Evolutionary conservation across 2,797 vertebrate species (phyloP).

Genomic region (Hydrolagus colliei): DNA sequence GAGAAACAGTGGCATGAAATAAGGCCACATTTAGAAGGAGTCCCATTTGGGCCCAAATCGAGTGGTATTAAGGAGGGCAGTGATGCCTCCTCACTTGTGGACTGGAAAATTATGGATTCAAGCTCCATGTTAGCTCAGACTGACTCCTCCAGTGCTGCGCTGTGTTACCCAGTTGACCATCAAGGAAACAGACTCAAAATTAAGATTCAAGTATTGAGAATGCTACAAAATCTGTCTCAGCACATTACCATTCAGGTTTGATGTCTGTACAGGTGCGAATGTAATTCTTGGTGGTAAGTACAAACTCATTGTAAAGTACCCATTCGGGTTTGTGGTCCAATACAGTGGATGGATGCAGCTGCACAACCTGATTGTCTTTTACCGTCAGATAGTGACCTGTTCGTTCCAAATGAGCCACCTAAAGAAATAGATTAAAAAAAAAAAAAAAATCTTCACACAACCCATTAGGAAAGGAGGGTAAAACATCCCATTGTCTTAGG

Average conservation of each 20-base stretch:
- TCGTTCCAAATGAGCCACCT: slow-evolving; percentile 94
- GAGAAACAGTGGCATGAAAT: too few relatives aligned
- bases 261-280: slow-evolving; percentile 95
- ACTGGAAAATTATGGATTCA: too few relatives aligned
- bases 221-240: not conserved
- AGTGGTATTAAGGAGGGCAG: too few relatives aligned
- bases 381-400: slow-evolving; percentile 95
- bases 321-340: slow-evolving; percentile 97
- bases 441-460: not conserved
- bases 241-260: slow-evolving; percentile 88
- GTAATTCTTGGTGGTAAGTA: slow-evolving; percentile 97
- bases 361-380: slow-evolving; percentile 98
- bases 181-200: not conserved
- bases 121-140: too few relatives aligned
- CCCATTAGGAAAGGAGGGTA: not conserved
- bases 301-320: slow-evolving; percentile 98
- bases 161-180: not conserved
- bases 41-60: too few relatives aligned
- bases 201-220: not conserved
- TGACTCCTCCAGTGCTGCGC: too few relatives aligned
- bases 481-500: not conserved
- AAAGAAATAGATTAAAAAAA: slow-evolving; percentile 36
- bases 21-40: too few relatives aligned
- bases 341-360: slow-evolving; percentile 93
- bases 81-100: too few relatives aligned